Evolutionary conservation across 2,113 vertebrate genomes (phyloP).

Genomic region (Onychostruthus taczanowskii): DNA sequence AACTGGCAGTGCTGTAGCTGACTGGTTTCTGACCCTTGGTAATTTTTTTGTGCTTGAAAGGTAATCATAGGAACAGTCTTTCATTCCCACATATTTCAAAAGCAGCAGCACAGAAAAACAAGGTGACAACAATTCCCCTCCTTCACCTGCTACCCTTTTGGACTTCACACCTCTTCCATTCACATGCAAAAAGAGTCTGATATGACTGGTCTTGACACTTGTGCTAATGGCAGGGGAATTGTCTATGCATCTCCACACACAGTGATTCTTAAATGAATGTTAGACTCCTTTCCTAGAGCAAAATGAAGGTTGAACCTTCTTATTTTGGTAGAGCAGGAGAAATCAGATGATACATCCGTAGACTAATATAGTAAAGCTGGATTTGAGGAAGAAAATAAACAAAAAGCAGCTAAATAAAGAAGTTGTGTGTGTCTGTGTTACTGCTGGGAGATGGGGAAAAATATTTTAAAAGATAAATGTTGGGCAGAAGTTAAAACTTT

Average conservation of each 20-base stretch:
- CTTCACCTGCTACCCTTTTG: background rate
- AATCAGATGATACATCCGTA: background rate
- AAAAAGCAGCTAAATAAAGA: background rate
- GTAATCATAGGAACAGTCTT: background rate
- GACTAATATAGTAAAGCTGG: background rate
- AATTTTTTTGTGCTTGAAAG: background rate
- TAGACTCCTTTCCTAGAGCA: background rate
- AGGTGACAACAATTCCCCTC: background rate
- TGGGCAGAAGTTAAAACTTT: background rate
- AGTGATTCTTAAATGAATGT: background rate
- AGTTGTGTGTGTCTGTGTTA: background rate
- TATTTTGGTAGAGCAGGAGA: background rate
- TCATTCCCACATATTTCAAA: background rate
- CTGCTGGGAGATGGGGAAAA: background rate
- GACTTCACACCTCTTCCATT: background rate
- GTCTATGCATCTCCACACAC: accelerated
- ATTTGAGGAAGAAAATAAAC: background rate
- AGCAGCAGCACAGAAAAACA: background rate
- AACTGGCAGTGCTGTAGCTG: background rate
- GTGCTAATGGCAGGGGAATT: background rate
- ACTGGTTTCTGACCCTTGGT: background rate
- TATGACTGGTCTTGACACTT: background rate
- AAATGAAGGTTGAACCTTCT: background rate
- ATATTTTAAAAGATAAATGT: background rate
- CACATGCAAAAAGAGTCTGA: background rate